Conservation (phyloP, 1,140 invertebrate species). For the Zophobas atratus region DNA sequence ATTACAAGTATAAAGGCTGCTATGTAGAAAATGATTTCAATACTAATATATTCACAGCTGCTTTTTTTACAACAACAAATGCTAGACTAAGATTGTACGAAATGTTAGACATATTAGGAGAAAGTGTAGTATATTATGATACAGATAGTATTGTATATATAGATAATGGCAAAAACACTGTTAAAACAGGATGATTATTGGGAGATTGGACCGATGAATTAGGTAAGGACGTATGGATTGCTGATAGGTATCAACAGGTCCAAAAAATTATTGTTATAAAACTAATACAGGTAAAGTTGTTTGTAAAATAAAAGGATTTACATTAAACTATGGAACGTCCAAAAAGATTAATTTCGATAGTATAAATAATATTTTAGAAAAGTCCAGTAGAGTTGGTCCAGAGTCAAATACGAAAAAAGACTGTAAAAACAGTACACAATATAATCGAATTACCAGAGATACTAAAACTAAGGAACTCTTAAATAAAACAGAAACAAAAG, state of each 20-base stretch:
- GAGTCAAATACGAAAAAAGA: slow-evolving; percentile 10
- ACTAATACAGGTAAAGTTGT: slow-evolving; percentile 17
- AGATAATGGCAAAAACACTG: too few relatives aligned
- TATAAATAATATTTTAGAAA: slow-evolving; percentile 18
- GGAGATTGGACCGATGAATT: too few relatives aligned
- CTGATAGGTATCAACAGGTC: slow-evolving; percentile 1
- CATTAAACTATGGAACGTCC: slow-evolving; percentile 14
- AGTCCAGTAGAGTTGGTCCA: slow-evolving; percentile 8
- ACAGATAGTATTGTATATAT: too few relatives aligned
- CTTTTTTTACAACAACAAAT: too few relatives aligned
- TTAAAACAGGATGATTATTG: too few relatives aligned
- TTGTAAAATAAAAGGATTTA: slow-evolving; percentile 17
- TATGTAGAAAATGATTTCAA: too few relatives aligned
- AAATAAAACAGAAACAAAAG: slow-evolving; percentile 46
- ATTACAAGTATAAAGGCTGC: too few relatives aligned
- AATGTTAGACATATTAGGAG: too few relatives aligned
- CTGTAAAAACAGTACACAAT: slow-evolving; percentile 47
- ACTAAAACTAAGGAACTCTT: slow-evolving; percentile 49
- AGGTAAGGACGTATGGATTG: too few relatives aligned
- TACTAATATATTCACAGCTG: too few relatives aligned
- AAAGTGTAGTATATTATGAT: too few relatives aligned
- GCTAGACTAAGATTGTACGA: too few relatives aligned
- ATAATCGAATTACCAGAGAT: slow-evolving; percentile 51
- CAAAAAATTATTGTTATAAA: slow-evolving; percentile 10
- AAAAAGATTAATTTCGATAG: slow-evolving; percentile 15